Evolutionary conservation across 1,140 invertebrate species (phyloP), one percentile per base, ranked within the genome.

Genomic region (Drosophila burlai): DNA sequence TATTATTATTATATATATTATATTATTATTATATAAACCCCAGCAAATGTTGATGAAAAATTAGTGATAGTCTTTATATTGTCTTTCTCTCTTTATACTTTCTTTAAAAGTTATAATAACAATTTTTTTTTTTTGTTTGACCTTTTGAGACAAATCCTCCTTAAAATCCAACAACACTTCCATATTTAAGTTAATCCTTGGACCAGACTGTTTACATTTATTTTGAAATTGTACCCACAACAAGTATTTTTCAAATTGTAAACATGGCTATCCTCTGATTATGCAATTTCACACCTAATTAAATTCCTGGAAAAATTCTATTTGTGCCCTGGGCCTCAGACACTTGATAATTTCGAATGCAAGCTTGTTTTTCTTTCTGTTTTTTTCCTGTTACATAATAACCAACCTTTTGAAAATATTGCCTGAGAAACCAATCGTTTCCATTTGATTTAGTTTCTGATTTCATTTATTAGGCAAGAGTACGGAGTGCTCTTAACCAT

Each of bases 391-490:
- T 76, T 52, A 34, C 16, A 26, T 16, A 38, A 54, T 24, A 65
- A 58, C 16, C 52, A 18, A 55, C 24, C 42, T 38, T 29, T 59
- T 47, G 10, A 11, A 29, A 55, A 16, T 7, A 54, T 47, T 65
- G 50, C 57, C 58, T 21, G 24, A 38, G 67, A 46, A 72, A 61
- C 55, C 73, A 65, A 58, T 60, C 64, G 46, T 49, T 77, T 77
- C 55, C 75, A 68, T 43, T 77, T 67, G 63, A 76, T 73, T 58
- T 60, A 36, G 50, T 74, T 69, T 71, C 36, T 61, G 54, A 71
- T 31, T 55, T 68, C 47, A 46, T 36, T 77, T 68, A 31, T 52
- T 42, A 24, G n/a, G n/a, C 45, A 29, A 13, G n/a, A 31, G 24
- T 52, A 18, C 15, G 72, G 72, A 46, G 18, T 45, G 36, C 43